Evolutionary conservation across 2,113 vertebrate species (phyloP).

Genomic region (Dromaius novaehollandiae): DNA sequence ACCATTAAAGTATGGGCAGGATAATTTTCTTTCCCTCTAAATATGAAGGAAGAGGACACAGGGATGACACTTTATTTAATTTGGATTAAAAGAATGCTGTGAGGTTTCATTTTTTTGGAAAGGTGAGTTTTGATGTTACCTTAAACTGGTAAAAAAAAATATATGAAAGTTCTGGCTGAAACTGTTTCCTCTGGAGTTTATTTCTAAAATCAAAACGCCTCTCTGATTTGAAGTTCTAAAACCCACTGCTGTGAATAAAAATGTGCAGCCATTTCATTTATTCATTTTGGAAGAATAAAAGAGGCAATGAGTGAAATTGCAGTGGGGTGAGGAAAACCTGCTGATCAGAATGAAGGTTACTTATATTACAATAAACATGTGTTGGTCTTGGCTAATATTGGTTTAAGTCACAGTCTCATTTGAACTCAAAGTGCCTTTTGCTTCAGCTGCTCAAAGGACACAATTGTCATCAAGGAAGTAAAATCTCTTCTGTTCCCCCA

Average conservation of each 20-base stretch:
- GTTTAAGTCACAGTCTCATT: conserved; percentile 61
- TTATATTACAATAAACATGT: conserved; percentile 70
- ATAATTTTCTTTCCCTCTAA: conserved; percentile 68
- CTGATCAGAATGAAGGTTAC: conserved; percentile 50
- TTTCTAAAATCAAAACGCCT: conserved; percentile 84
- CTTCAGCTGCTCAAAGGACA: conserved; percentile 68
- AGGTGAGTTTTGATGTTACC: conserved; percentile 66
- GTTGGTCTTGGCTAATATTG: conserved; percentile 72
- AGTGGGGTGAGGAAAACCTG: conserved; percentile 53
- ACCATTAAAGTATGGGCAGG: conserved; percentile 72
- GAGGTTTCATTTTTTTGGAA: conserved; percentile 61
- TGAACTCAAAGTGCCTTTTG: conserved; percentile 64
- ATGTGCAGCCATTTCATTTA: conserved; percentile 72
- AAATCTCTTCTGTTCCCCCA: conserved; percentile 69
- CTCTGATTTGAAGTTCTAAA: conserved; percentile 82
- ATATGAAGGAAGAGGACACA: conserved; percentile 71
- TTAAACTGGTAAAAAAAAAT: conserved; percentile 61
- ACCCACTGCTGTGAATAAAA: conserved; percentile 77
- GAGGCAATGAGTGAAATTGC: conserved; percentile 69
- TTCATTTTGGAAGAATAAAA: conserved; percentile 77
- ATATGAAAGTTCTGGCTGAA: conserved; percentile 72
- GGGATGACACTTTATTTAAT: conserved; percentile 76
- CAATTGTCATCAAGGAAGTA: conserved; percentile 68
- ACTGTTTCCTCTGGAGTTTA: conserved; percentile 80
- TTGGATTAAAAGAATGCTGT: conserved; percentile 74